phyloP scores from a whole-genome alignment of 2,797 vertebrate species.

The Melanogrammus aeglefinus region DNA sequence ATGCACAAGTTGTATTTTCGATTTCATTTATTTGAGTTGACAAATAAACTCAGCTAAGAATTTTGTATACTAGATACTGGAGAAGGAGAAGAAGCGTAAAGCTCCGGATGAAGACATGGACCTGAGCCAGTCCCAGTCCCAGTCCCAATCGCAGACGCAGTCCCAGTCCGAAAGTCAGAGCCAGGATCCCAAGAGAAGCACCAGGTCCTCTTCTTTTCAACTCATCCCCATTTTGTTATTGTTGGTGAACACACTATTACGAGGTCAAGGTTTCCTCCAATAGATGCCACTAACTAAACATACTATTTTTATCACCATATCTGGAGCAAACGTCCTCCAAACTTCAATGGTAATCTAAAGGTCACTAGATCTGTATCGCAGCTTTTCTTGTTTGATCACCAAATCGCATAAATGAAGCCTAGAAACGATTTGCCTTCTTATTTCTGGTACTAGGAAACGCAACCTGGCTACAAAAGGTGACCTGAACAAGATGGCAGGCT shows the following conservation, averaged over 20 bases:
- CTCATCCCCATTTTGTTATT: background rate
- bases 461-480: constrained; percentile 42
- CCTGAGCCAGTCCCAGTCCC: constrained; percentile 19
- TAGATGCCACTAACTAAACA: background rate
- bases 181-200: constrained; percentile 37
- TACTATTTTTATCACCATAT: background rate
- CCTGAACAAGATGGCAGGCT: constrained; percentile 34
- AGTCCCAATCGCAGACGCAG: constrained; percentile 13
- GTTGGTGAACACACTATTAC: background rate
- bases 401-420: background rate
- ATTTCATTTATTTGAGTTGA: background rate
- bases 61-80: constrained; percentile 45
- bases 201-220: constrained; percentile 31
- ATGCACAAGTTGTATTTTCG: too few relatives aligned
- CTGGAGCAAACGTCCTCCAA: background rate
- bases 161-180: constrained; percentile 27
- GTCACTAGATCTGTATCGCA: background rate
- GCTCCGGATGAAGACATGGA: constrained; percentile 38
- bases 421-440: background rate
- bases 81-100: constrained; percentile 55
- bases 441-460: constrained; percentile 33
- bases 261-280: background rate
- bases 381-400: background rate
- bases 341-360: background rate
- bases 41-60: background rate